Evolutionary conservation across 2,888 invertebrate species (phyloP).

Genomic region (Andrena bucephala): DNA sequence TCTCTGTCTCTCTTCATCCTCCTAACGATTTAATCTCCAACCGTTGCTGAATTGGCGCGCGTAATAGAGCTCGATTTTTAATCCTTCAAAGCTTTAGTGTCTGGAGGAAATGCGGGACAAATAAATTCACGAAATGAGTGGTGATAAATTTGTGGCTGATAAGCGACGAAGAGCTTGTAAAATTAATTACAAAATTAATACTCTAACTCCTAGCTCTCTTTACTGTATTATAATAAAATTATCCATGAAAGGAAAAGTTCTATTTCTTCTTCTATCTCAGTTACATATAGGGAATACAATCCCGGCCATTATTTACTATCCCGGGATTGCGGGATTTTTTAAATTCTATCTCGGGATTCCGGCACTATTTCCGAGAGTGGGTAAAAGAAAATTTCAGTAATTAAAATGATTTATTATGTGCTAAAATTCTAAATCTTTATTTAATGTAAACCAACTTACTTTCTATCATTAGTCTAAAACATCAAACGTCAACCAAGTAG

Average conservation of each 20-base stretch:
- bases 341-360: too few species aligned
- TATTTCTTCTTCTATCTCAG: not conserved
- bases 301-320: too few species aligned
- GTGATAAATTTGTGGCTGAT: not conserved
- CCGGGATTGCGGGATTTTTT: too few species aligned
- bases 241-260: not conserved
- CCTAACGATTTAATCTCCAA: conserved; percentile 31
- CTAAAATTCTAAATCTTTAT: too few species aligned
- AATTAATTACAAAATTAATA: not conserved
- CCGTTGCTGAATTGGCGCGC: too few species aligned
- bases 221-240: not conserved
- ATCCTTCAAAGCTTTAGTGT: conserved; percentile 42
- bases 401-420: too few species aligned
- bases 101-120: not conserved
- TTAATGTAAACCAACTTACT: too few species aligned
- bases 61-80: conserved; percentile 28
- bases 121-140: not conserved
- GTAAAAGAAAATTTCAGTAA: too few species aligned
- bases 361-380: too few species aligned
- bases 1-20: conserved; percentile 3
- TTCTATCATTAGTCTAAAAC: too few species aligned
- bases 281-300: too few species aligned
- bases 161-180: not conserved
- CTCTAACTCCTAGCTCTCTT: not conserved
- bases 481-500: too few species aligned